Percentiles rank a stretch among this genome's conserved stretches.
phyloP scores from a whole-genome alignment of 1,140 invertebrate species.

The Drosophila nasuta region DNA sequence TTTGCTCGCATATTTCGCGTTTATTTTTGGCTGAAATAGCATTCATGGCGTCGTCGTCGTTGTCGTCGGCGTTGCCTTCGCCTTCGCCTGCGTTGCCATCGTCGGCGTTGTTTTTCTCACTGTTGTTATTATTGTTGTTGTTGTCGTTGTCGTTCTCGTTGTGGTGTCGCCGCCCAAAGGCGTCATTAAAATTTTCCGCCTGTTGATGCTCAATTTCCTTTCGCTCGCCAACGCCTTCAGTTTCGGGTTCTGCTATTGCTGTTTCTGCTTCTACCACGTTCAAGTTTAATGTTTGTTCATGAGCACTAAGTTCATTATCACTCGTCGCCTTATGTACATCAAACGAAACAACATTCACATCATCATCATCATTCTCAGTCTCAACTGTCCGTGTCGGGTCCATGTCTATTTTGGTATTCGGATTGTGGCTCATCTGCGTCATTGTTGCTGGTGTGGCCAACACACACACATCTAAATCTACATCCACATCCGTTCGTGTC shows the following conservation, averaged over 20 bases:
- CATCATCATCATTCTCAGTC: conserved; percentile 13
- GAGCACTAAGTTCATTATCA: conserved; percentile 76
- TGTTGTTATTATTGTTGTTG: conserved; percentile 2
- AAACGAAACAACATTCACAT: conserved; percentile 7
- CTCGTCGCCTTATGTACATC: conserved; percentile 54
- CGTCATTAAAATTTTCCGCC: conserved; percentile 83
- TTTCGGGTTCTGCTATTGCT: background rate
- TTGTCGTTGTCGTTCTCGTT: conserved; percentile 22
- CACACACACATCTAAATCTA: conserved; percentile 26
- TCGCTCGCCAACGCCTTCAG: conserved; percentile 68
- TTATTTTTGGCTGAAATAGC: conserved; percentile 72
- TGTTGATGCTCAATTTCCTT: conserved; percentile 81
- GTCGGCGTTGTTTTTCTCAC: background rate
- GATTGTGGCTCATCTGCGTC: conserved; percentile 60
- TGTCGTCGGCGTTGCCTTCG: conserved; percentile 68
- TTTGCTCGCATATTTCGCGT: conserved; percentile 78
- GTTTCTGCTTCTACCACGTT: conserved; percentile 43
- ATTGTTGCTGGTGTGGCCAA: conserved; percentile 53
- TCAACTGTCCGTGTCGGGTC: conserved; percentile 22
- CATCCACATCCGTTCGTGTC: conserved; percentile 18
- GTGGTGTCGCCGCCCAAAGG: conserved; percentile 68
- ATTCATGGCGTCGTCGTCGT: conserved; percentile 70
- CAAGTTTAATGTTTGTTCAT: conserved; percentile 72
- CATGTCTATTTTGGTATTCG: conserved; percentile 65
- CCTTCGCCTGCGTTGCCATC: background rate